phyloP scores from a whole-genome alignment of 2,797 vertebrate species.

The Lepus townsendii region DNA sequence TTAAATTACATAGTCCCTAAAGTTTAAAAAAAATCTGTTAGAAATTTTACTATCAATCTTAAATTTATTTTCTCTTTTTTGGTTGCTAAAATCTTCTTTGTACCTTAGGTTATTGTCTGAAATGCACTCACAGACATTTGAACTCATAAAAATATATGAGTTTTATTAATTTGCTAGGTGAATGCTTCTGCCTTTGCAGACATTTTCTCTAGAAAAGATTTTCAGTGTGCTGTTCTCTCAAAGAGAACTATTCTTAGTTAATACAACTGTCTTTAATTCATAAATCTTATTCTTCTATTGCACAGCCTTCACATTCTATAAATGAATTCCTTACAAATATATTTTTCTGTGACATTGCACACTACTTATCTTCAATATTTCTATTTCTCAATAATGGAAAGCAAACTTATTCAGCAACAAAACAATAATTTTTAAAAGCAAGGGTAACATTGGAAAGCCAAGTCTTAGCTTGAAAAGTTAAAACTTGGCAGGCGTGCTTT shows the following conservation, averaged over 20 bases:
- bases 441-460: slow-evolving; percentile 64
- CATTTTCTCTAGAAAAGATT: neutral
- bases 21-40: neutral
- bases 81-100: neutral
- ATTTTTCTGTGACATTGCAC: slow-evolving; percentile 23
- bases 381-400: slow-evolving; percentile 65
- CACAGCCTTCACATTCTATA: neutral
- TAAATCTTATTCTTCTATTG: neutral
- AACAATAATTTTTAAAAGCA: slow-evolving; percentile 63
- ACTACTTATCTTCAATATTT: slow-evolving; percentile 56
- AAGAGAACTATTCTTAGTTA: slow-evolving; percentile 8
- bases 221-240: neutral
- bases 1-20: neutral
- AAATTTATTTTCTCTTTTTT: slow-evolving; percentile 16
- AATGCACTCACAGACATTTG: neutral
- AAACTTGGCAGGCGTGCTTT: slow-evolving; percentile 74
- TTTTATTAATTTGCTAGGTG: neutral
- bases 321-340: slow-evolving; percentile 36
- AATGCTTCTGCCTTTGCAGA: neutral
- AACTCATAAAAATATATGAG: slow-evolving; percentile 2
- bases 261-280: slow-evolving; percentile 37
- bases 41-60: neutral
- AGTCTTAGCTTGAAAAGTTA: slow-evolving; percentile 69
- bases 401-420: slow-evolving; percentile 67
- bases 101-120: neutral